These are phyloP conservation scores for Teleopsis dalmanni DNA, from an alignment of 1,140 invertebrate genomes.

Conservation along the genomic window DNA sequence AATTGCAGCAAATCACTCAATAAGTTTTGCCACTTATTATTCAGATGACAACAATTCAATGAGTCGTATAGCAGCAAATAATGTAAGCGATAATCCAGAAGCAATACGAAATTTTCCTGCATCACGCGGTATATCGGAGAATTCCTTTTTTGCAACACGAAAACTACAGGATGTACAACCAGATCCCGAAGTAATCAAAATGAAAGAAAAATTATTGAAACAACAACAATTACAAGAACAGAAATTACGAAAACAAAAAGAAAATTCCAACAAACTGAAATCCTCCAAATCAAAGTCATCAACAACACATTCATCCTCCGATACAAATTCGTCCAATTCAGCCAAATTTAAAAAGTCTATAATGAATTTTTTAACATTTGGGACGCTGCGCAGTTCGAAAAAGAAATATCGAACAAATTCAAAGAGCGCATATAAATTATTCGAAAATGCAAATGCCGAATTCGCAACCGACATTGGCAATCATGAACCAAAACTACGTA, in stretches of 20 bases:
- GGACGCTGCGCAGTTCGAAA: constrained; percentile 18
- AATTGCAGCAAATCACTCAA: constrained; percentile 15
- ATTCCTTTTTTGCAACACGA: constrained; percentile 21
- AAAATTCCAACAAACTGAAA: background rate
- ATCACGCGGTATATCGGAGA: background rate
- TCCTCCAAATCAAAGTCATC: background rate
- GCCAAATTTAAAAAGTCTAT: constrained; percentile 22
- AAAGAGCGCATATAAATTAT: constrained; percentile 24
- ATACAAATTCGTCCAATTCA: constrained; percentile 13
- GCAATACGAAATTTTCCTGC: background rate
- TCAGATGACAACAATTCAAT: constrained; percentile 10
- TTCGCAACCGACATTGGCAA: constrained; percentile 9
- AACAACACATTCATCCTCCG: background rate
- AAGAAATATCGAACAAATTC: constrained; percentile 26
- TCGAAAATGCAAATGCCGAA: constrained; percentile 27
- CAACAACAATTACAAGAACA: constrained; percentile 8
- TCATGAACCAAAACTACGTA: constrained; percentile 13
- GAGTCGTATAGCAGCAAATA: background rate
- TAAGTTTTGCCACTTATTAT: constrained; percentile 32
- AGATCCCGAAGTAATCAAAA: constrained; percentile 36
- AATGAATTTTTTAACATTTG: constrained; percentile 23
- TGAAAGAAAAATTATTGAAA: constrained; percentile 24
- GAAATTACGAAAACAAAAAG: constrained; percentile 9
- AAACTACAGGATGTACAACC: constrained; percentile 36
- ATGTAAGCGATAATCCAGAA: background rate